These are phyloP conservation scores for Chloromyia formosa DNA, from an alignment of 2,888 invertebrate species.

Conservation along the genomic window DNA sequence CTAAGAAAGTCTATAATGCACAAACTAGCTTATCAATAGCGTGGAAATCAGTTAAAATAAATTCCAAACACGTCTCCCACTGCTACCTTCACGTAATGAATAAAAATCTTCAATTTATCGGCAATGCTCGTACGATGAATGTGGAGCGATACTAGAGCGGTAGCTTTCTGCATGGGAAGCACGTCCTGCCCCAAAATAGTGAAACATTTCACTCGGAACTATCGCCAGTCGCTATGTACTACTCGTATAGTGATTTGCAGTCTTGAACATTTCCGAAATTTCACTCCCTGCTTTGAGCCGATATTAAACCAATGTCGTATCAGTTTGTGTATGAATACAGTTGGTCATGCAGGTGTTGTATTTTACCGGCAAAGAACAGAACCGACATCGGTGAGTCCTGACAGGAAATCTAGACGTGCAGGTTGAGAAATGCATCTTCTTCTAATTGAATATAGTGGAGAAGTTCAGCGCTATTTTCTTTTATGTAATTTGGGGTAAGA, in stretches of 20 bases:
- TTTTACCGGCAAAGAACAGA: no score
- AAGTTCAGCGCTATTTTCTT: no score
- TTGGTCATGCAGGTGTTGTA: no score
- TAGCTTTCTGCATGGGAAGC: conserved; percentile 5
- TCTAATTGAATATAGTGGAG: no score
- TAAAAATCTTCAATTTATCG: conserved; percentile 28
- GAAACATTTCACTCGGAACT: conserved; percentile 24
- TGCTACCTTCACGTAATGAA: conserved; percentile 39
- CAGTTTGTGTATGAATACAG: no score
- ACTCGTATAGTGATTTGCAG: conserved; percentile 21
- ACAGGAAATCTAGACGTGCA: no score
- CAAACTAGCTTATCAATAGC: not conserved
- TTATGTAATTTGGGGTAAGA: no score
- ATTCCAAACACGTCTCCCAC: conserved; percentile 33
- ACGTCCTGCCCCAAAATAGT: conserved; percentile 30
- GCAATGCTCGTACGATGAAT: not conserved
- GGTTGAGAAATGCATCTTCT: no score
- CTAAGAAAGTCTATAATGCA: conserved; percentile 15
- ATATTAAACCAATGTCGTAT: not conserved
- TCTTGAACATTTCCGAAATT: conserved; percentile 19
- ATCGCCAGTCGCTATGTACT: not conserved
- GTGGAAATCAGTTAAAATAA: conserved; percentile 21
- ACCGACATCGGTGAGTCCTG: no score
- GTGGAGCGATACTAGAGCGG: not conserved
- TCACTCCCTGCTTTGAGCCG: conserved; percentile 11